Evolutionary conservation across 2,113 vertebrate species (phyloP).

Genomic region (Bubo scandiacus): DNA sequence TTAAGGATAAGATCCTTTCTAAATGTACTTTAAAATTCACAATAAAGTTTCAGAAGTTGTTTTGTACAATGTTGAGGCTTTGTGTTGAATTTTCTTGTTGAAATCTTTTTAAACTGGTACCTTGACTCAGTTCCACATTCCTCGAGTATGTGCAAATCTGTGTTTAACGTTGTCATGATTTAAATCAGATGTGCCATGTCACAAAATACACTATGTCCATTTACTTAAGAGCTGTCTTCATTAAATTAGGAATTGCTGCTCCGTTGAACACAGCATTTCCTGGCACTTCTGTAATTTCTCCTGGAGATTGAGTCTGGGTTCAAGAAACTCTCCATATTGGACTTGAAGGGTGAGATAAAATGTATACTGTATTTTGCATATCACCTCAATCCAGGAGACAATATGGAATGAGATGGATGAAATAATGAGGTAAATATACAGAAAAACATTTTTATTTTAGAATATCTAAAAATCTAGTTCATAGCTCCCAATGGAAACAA

Average conservation of each 20-base stretch:
- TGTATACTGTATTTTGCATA: neutral
- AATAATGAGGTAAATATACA: neutral
- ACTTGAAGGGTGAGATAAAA: neutral
- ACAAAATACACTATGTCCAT: neutral
- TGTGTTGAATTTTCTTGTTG: conserved; percentile 79
- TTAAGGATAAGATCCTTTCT: conserved; percentile 77
- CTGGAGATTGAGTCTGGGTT: neutral
- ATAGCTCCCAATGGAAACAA: neutral
- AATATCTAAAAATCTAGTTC: neutral
- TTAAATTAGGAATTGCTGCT: neutral
- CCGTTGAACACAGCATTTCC: neutral
- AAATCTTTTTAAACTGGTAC: conserved; percentile 17
- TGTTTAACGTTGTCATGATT: neutral
- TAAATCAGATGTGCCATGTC: neutral
- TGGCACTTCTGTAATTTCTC: conserved; percentile 7
- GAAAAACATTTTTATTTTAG: neutral
- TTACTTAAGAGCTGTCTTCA: neutral
- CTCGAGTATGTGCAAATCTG: neutral
- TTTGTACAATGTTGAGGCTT: conserved; percentile 81
- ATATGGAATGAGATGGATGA: neutral
- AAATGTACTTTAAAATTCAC: conserved; percentile 83
- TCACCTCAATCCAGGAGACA: neutral
- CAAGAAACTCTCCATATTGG: neutral
- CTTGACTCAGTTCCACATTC: conserved; percentile 2
- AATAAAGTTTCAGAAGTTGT: conserved; percentile 86